Evolutionary conservation across 2,113 vertebrate genomes (phyloP).

Genomic region (Apus apus): DNA sequence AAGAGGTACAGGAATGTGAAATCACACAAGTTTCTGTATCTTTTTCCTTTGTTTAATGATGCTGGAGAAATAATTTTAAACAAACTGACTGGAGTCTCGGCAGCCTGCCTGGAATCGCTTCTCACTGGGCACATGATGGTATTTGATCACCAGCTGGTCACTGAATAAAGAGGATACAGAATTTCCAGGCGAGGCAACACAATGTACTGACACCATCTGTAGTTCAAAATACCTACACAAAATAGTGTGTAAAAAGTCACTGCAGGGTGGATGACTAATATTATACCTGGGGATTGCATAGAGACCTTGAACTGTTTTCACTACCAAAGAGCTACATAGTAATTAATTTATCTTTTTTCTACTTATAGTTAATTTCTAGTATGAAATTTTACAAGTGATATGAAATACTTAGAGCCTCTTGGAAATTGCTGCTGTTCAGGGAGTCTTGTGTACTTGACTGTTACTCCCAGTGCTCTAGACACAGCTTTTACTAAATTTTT

Average conservation of each 20-base stretch:
- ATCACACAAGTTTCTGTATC: neutral
- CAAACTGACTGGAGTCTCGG: fast-evolving
- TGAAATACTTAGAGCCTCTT: neutral
- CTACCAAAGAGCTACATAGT: neutral
- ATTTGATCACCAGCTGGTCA: neutral
- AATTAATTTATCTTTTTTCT: neutral
- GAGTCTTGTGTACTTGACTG: neutral
- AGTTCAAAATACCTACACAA: neutral
- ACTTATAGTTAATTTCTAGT: neutral
- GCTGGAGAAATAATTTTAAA: neutral
- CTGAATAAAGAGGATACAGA: neutral
- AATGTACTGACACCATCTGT: neutral
- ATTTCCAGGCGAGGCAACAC: neutral
- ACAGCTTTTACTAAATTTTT: neutral
- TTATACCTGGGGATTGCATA: neutral
- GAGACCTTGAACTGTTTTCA: neutral
- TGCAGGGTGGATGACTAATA: neutral
- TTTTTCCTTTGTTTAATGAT: neutral
- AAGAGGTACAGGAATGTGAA: neutral
- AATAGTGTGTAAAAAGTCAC: neutral
- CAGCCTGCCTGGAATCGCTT: neutral
- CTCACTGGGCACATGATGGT: neutral
- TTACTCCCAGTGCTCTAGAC: neutral
- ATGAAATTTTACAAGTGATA: neutral
- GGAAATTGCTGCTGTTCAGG: neutral